Conservation (phyloP, 2,797 vertebrate species). For the Rhodeus uyekii region DNA sequence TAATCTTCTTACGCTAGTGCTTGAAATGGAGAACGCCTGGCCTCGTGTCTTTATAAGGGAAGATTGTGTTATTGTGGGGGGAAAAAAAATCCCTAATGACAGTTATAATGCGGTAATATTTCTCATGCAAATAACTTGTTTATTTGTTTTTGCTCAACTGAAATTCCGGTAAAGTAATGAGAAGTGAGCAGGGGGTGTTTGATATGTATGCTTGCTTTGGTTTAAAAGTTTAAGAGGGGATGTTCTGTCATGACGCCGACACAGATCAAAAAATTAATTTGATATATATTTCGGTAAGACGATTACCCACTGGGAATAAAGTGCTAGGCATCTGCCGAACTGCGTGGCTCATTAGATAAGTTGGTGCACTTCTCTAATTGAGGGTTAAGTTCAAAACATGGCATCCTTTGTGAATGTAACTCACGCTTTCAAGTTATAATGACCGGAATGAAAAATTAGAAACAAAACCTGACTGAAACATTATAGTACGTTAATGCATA, state of each 20-base stretch:
- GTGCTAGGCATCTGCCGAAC: slow-evolving; percentile 55
- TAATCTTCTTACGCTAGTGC: slow-evolving; percentile 55
- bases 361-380: slow-evolving; percentile 62
- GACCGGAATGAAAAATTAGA: neutral
- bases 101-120: slow-evolving; percentile 44
- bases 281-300: slow-evolving; percentile 62
- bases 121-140: slow-evolving; percentile 51
- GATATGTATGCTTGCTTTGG: slow-evolving; percentile 48
- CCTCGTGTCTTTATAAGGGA: slow-evolving; percentile 17
- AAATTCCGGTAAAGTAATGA: slow-evolving; percentile 38
- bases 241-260: slow-evolving; percentile 47
- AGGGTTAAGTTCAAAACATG: slow-evolving; percentile 59
- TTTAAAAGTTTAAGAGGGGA: slow-evolving; percentile 59
- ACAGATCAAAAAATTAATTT: slow-evolving; percentile 56
- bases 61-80: slow-evolving; percentile 20
- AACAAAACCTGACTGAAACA: neutral
- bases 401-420: slow-evolving; percentile 53
- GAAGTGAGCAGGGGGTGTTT: slow-evolving; percentile 38
- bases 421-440: slow-evolving; percentile 30
- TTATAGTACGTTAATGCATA: neutral
- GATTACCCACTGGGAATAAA: slow-evolving; percentile 60
- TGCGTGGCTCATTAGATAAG: slow-evolving; percentile 61
- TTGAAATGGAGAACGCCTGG: slow-evolving; percentile 21
- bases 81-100: slow-evolving; percentile 35
- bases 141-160: slow-evolving; percentile 49